Base-by-base conservation (phyloP, 2,113 vertebrate species). In the Cavia aperea region DNA sequence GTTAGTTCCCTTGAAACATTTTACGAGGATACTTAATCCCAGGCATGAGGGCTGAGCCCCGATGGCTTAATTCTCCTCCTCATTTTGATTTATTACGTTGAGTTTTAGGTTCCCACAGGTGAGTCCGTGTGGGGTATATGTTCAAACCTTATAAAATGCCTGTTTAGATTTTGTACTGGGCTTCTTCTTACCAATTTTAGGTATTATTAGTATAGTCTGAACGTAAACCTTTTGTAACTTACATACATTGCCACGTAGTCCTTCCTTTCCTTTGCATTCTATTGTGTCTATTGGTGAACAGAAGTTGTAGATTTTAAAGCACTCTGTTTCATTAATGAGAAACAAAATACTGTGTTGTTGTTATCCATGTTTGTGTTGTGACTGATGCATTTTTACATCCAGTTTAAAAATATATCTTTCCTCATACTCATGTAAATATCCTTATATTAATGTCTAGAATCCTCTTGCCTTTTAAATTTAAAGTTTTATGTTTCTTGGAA, bases 401-500 rank as follows among this genome's bases (percentile, higher is more conserved):
- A 88, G 1, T 49, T 86, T 75, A 85, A 65, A 94, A 81, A 73
- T 56, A 46, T 54, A 84, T 29, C 15, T 26, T 86, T 73, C 82
- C n/a, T 87, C 16, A 62, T 12, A 77, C 43, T 81, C 43, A 85
- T 84, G n/a, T 91, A 90, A 85, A 68, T 75, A 85, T 82, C 86
- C 60, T n/a, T 62, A 60, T 72, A 78, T 65, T 62, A 81, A 93
- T 75, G 24, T 62, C 24, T 70, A 54, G n/a, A 82, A n/a, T 54
- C 54, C 72, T 81, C 81, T 89, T 89, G 11, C 5, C 49, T 86
- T 91, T 66, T 58, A 83, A 15, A 39, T 70, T 86, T 91, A 65
- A 89, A 91, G 56, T 12, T 86, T 15, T 7, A 24, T 86, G 72
- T 43, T 93, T 91, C n/a, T 82, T 85, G 56, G 56, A 86, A 36